phyloP scores from a whole-genome alignment of 2,797 vertebrate genomes.

The Smutsia gigantea region DNA sequence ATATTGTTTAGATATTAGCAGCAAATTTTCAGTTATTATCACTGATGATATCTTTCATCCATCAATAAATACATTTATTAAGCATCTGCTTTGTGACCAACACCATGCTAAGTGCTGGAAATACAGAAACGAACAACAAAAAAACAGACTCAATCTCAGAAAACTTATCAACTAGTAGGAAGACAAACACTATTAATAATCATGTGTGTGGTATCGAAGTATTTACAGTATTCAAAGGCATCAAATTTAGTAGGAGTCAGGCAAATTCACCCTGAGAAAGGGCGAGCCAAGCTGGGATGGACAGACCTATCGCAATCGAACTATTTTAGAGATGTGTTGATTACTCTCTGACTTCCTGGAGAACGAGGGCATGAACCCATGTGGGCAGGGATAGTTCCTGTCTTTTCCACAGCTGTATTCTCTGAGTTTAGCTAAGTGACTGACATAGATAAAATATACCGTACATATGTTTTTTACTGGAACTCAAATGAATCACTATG shows the following conservation, averaged over 20 bases:
- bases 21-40: constrained; percentile 33
- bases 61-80: background rate
- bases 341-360: background rate
- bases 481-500: background rate
- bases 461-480: background rate
- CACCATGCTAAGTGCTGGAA: background rate
- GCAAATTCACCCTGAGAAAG: background rate
- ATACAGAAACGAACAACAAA: background rate
- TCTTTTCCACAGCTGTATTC: background rate
- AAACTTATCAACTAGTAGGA: background rate
- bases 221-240: background rate
- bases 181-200: background rate
- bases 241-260: background rate
- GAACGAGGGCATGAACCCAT: background rate
- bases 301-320: background rate
- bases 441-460: background rate
- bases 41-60: background rate
- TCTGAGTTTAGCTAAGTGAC: background rate
- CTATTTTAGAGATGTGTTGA: background rate
- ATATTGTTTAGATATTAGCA: background rate
- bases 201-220: background rate
- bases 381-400: background rate
- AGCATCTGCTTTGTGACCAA: background rate
- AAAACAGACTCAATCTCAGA: background rate
- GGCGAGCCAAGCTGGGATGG: background rate